phyloP scores from a whole-genome alignment of 2,888 invertebrate species.

The Harmothoe impar region DNA sequence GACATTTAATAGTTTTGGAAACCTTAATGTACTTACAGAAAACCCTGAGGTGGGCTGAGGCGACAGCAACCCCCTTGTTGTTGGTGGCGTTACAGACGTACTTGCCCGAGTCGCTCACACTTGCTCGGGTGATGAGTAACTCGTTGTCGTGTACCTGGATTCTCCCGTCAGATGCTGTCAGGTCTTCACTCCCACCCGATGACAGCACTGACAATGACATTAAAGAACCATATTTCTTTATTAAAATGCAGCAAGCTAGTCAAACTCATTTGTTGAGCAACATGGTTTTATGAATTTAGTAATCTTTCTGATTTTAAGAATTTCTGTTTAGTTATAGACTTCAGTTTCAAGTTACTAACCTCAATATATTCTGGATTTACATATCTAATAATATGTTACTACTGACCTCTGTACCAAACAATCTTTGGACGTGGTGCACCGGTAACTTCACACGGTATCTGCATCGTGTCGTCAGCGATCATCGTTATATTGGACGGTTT shows the following conservation, averaged over 20 bases:
- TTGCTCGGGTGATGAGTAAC: constrained; percentile 93
- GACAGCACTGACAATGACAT: constrained; percentile 19
- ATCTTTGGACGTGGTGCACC: constrained; percentile 96
- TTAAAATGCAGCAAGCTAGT: not conserved
- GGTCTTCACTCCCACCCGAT: constrained; percentile 58
- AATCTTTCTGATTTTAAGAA: too few relatives aligned
- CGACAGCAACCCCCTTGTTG: constrained; percentile 93
- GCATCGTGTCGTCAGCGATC: constrained; percentile 95
- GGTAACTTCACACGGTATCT: constrained; percentile 93
- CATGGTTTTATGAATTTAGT: too few relatives aligned
- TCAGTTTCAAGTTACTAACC: too few relatives aligned
- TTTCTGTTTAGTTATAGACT: too few relatives aligned
- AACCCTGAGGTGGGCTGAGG: constrained; percentile 92
- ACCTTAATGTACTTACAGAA: constrained; percentile 73
- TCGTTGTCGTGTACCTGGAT: constrained; percentile 93
- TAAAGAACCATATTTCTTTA: not conserved
- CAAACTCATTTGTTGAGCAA: too few relatives aligned
- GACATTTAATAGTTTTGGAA: too few relatives aligned
- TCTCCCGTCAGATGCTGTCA: constrained; percentile 87
- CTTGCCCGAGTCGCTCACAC: constrained; percentile 92
- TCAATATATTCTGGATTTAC: too few relatives aligned
- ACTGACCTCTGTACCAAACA: constrained; percentile 89
- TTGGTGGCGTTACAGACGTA: constrained; percentile 95
- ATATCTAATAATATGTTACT: too few relatives aligned
- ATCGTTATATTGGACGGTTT: constrained; percentile 94